Conservation (phyloP, 2,888 invertebrate genomes). For the Phengaris alcon region DNA sequence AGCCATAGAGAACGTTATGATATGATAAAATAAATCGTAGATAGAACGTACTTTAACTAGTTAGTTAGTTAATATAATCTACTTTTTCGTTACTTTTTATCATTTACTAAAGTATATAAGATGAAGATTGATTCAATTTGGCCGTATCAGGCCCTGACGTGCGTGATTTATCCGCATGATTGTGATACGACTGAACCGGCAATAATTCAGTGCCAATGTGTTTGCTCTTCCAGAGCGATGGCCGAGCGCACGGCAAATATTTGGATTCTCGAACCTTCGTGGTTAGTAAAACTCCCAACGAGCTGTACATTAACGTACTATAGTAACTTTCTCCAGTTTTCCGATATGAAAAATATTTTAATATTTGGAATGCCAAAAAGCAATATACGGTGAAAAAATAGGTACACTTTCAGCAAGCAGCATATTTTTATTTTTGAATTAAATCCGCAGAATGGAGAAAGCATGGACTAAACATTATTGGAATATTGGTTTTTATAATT, state of each 20-base stretch:
- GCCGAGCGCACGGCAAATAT: background rate
- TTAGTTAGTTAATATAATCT: too few relatives aligned
- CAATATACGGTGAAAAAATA: background rate
- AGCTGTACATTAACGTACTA: too few relatives aligned
- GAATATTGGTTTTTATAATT: too few relatives aligned
- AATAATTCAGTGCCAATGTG: background rate
- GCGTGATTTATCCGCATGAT: background rate
- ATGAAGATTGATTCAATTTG: background rate
- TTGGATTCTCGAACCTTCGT: background rate
- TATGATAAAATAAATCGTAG: too few relatives aligned
- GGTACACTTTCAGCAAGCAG: background rate
- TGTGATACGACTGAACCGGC: background rate
- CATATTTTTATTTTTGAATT: background rate
- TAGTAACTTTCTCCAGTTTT: background rate
- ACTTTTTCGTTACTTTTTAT: too few relatives aligned
- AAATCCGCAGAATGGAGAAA: background rate
- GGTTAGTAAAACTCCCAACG: background rate
- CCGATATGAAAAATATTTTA: background rate
- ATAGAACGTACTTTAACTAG: too few relatives aligned
- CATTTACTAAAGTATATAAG: too few relatives aligned
- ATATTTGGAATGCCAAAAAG: background rate
- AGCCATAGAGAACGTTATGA: too few relatives aligned
- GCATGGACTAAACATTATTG: too few relatives aligned
- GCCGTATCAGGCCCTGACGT: background rate
- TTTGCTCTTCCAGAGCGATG: background rate